phyloP scores from a whole-genome alignment of 2,888 invertebrate species.

The Cephus rjabovi region DNA sequence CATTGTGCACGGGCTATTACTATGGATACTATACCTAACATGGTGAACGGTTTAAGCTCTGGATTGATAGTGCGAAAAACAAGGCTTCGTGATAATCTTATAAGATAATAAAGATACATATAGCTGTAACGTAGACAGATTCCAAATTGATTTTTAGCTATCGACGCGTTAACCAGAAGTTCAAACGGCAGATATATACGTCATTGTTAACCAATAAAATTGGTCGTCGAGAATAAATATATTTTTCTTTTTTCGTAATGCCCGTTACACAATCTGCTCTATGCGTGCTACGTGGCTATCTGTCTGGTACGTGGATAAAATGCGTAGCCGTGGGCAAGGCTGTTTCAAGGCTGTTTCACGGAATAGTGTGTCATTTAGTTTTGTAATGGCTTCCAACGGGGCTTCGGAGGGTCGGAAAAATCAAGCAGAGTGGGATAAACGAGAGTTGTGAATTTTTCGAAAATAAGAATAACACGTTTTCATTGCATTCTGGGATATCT shows the following conservation, averaged over 20 bases:
- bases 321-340: conserved; percentile 53
- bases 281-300: neutral
- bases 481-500: neutral
- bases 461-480: neutral
- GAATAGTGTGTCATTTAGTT: neutral
- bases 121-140: neutral
- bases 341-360: conserved; percentile 52
- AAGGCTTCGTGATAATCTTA: neutral
- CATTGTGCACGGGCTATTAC: neutral
- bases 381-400: neutral
- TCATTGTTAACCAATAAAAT: neutral
- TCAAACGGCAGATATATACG: neutral
- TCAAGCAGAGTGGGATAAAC: neutral
- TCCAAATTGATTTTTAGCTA: neutral
- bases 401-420: neutral
- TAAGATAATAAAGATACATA: neutral
- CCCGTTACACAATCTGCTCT: neutral
- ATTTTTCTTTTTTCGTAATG: neutral
- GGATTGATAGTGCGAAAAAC: neutral
- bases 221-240: neutral
- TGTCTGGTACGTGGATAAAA: neutral
- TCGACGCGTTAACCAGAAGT: neutral
- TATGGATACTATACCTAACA: neutral
- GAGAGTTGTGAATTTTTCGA: neutral
- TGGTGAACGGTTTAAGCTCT: neutral